Evolutionary conservation across 2,113 vertebrate genomes (phyloP).

Genomic region (Gavialis gangeticus): DNA sequence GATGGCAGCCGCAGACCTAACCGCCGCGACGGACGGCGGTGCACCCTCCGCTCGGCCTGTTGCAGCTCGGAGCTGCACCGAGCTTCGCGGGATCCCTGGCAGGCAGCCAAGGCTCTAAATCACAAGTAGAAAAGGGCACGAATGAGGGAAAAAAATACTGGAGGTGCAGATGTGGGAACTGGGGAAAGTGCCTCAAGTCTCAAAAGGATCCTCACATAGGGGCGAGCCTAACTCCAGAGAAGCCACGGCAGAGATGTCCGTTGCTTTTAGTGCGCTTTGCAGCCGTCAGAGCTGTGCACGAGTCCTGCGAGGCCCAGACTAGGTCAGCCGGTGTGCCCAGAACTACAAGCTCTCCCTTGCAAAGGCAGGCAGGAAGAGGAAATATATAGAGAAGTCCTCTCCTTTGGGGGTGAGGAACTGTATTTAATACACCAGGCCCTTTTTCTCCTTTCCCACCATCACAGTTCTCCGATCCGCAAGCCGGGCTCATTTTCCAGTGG

Average conservation of each 20-base stretch:
- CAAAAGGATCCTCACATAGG: background rate
- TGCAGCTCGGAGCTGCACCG: background rate
- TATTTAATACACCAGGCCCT: background rate
- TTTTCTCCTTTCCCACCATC: background rate
- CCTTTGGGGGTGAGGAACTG: no score
- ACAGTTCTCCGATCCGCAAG: background rate
- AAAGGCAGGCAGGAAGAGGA: no score
- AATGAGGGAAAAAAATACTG: background rate
- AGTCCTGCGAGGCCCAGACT: accelerated
- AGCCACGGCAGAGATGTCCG: background rate
- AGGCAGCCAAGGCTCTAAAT: background rate
- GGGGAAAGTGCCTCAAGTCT: background rate
- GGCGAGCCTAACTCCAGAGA: background rate
- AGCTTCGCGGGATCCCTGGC: background rate
- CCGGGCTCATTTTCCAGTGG: background rate
- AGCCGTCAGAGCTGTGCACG: accelerated
- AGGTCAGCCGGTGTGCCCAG: accelerated
- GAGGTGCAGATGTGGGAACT: background rate
- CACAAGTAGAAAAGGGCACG: background rate
- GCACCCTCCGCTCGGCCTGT: background rate
- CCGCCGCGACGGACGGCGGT: background rate
- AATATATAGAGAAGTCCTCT: no score
- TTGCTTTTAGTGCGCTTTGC: background rate
- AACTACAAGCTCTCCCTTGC: no score
- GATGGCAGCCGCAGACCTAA: background rate